Percentiles rank a stretch among this genome's conserved stretches.
phyloP scores from a whole-genome alignment of 92 coral and sea anemone species.

The Bergia puertoricense region DNA sequence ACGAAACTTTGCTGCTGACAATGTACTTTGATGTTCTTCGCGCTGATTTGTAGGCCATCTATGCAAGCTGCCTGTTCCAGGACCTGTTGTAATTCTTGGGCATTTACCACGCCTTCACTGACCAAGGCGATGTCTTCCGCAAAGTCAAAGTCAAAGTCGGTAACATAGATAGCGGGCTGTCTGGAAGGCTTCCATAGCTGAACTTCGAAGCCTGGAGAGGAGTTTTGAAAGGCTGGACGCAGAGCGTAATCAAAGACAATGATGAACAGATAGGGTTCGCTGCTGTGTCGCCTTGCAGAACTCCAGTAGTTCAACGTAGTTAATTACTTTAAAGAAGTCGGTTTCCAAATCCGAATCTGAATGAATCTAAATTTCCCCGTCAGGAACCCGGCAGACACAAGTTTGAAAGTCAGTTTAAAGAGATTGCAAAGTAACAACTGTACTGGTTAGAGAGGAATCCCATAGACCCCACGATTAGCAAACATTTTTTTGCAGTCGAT shows the following conservation, averaged over 20 bases:
- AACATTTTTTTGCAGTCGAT: neutral
- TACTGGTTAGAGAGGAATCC: neutral
- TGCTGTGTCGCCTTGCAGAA: slow-evolving; percentile 9
- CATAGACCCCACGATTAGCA: neutral
- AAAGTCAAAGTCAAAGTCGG: too few relatives aligned
- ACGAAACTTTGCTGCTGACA: neutral
- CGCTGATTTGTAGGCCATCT: neutral
- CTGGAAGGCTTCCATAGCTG: neutral
- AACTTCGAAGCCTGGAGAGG: neutral
- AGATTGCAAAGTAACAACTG: neutral
- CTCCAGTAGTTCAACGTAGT: too few relatives aligned
- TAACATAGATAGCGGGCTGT: too few relatives aligned
- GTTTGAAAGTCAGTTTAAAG: neutral
- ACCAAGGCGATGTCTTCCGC: neutral
- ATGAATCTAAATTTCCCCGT: too few relatives aligned
- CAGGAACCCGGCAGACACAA: neutral
- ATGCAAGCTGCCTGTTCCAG: neutral
- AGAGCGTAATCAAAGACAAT: neutral
- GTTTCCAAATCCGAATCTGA: too few relatives aligned
- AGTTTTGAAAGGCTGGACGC: neutral
- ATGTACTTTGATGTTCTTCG: neutral
- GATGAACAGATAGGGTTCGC: slow-evolving; percentile 24
- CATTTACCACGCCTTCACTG: neutral
- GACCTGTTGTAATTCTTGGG: neutral
- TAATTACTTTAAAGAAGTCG: too few relatives aligned